A percentile compares a stretch with the other conserved stretches of the same genome.
These are phyloP conservation scores for Hydropotes inermis DNA, from an alignment of 2,113 vertebrate genomes.

Conservation along the genomic window DNA sequence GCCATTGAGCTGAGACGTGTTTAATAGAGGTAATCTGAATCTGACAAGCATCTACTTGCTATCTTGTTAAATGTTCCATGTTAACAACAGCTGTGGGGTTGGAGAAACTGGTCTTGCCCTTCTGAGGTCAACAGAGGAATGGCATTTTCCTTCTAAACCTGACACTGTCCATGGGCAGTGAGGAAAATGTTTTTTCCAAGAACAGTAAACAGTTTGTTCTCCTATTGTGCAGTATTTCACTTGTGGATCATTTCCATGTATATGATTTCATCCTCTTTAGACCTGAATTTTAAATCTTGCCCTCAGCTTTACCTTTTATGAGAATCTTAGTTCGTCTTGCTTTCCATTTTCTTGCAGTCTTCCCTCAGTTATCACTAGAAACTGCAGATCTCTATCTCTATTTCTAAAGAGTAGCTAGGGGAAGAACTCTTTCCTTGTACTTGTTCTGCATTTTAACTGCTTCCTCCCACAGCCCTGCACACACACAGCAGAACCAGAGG, in stretches of 20 bases:
- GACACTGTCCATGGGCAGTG: neutral
- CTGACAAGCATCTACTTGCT: neutral
- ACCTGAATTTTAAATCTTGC: conserved; percentile 34
- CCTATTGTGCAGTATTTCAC: neutral
- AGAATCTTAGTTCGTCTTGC: neutral
- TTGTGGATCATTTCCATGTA: neutral
- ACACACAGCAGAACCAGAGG: neutral
- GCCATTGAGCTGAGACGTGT: neutral
- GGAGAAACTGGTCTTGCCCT: neutral
- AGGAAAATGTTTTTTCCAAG: neutral
- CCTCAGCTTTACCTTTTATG: neutral
- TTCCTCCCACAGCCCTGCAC: neutral
- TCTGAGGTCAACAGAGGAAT: neutral
- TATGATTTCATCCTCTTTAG: neutral
- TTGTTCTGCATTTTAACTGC: neutral
- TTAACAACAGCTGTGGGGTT: neutral
- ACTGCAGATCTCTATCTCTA: neutral
- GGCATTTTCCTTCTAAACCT: neutral
- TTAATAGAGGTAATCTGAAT: neutral
- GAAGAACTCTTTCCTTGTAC: neutral
- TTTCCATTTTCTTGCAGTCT: neutral
- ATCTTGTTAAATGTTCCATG: neutral
- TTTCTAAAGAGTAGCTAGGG: neutral
- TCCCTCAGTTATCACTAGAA: conserved; percentile 16
- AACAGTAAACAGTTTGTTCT: neutral